Percentiles rank a stretch among this genome's conserved stretches.
Conservation (phyloP, 2,888 invertebrate species). For the Lasioglossum marginatum region DNA sequence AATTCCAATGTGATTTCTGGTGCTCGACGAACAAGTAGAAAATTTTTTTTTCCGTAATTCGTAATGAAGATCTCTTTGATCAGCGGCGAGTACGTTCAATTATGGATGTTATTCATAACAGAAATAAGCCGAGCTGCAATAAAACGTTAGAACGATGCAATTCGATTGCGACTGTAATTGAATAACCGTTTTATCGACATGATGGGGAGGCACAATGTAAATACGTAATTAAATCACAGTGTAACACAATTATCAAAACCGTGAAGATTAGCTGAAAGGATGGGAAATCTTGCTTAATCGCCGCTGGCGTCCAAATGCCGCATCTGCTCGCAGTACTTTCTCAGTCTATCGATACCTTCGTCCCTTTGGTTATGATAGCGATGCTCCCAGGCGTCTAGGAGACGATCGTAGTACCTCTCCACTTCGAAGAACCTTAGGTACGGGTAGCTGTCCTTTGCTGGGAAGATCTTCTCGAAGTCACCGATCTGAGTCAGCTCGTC, state of each 20-base stretch:
- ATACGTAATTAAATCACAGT: not conserved
- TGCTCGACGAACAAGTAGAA: too few relatives aligned
- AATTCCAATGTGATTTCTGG: too few relatives aligned
- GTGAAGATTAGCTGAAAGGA: not conserved
- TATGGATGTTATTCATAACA: constrained; percentile 1
- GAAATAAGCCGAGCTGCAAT: not conserved
- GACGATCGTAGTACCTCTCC: constrained; percentile 46
- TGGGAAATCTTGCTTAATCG: not conserved
- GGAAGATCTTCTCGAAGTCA: constrained; percentile 48
- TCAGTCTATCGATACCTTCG: constrained; percentile 85
- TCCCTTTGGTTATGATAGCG: constrained; percentile 85
- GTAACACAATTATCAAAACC: not conserved
- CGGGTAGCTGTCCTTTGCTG: constrained; percentile 1
- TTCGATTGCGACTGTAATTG: not conserved
- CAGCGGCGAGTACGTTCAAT: not conserved
- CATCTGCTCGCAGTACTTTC: constrained; percentile 32
- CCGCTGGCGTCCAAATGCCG: constrained; percentile 10
- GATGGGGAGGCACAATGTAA: not conserved
- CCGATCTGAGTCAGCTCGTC: constrained; percentile 40
- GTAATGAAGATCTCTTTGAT: not conserved
- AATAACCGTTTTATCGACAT: not conserved
- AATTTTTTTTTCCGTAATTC: not conserved
- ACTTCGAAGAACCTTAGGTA: constrained; percentile 46
- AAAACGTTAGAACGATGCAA: not conserved
- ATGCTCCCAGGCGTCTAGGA: constrained; percentile 53